Percentiles rank a stretch among this genome's conserved stretches.
Conservation (phyloP, 2,797 vertebrate genomes). For the Pyrocephalus nanus region DNA sequence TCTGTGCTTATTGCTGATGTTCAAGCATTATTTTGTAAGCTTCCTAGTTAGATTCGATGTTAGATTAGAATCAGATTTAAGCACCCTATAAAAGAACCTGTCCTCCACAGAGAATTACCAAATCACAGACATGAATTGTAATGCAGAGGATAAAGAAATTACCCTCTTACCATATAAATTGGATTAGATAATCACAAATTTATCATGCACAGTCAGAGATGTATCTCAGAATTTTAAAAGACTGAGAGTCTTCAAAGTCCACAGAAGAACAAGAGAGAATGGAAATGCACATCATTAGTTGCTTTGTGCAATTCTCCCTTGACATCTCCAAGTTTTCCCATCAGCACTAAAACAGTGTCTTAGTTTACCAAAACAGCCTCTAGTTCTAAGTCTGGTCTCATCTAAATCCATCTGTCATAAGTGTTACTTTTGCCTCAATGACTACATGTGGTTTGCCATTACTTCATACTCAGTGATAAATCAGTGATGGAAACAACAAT, state of each 20-base stretch:
- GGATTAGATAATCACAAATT: conserved; percentile 12
- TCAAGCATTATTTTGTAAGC: neutral
- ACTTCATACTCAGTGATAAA: neutral
- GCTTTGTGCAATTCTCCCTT: neutral
- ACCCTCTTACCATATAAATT: conserved; percentile 27
- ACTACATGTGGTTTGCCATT: neutral
- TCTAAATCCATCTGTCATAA: neutral
- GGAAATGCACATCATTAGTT: neutral
- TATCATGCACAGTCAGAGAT: neutral
- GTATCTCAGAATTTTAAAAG: conserved; percentile 9
- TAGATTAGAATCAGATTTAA: neutral
- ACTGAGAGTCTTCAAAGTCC: neutral
- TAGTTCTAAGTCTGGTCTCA: neutral
- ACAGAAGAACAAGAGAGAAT: neutral
- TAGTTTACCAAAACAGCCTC: neutral
- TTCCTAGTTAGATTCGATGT: neutral
- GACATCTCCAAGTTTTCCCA: neutral
- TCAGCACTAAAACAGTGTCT: neutral
- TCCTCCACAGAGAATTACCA: conserved; percentile 1
- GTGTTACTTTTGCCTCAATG: neutral
- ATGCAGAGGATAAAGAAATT: conserved; percentile 8
- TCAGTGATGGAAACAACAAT: neutral
- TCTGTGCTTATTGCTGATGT: neutral
- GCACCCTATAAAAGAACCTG: neutral
- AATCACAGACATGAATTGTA: neutral